Conservation (phyloP, 2,113 vertebrate species). For the Heptranchias perlo region DNA sequence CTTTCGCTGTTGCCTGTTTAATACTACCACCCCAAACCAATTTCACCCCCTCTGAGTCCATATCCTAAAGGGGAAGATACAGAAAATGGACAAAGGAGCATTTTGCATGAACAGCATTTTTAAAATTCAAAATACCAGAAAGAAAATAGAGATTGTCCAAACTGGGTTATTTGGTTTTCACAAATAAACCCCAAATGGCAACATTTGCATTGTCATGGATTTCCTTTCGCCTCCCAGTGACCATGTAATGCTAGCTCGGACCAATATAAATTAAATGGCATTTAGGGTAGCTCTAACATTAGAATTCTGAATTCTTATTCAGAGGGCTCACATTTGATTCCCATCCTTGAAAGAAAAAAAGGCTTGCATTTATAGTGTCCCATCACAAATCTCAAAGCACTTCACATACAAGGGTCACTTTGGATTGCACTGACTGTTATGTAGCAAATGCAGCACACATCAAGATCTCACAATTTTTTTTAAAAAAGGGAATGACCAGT, state of each 20-base stretch:
- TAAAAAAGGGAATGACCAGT: not conserved
- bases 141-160: not conserved
- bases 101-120: no score
- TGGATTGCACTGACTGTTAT: not conserved
- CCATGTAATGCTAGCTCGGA: not conserved
- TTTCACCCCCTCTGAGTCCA: not conserved
- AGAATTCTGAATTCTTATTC: not conserved
- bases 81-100: not conserved
- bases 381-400: not conserved
- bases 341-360: not conserved
- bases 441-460: not conserved
- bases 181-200: not conserved
- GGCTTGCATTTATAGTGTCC: no score
- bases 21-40: not conserved
- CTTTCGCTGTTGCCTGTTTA: not conserved
- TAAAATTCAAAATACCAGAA: no score
- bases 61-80: not conserved
- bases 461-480: not conserved
- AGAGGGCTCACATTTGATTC: not conserved
- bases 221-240: not conserved
- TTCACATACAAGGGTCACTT: not conserved
- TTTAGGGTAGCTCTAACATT: not conserved
- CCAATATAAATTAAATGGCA: no score
- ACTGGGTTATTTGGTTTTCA: not conserved
- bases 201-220: not conserved